These are phyloP conservation scores for Cyphomyrus plagiostoma DNA, from an alignment of 2,113 vertebrate genomes.

Conservation along the genomic window DNA sequence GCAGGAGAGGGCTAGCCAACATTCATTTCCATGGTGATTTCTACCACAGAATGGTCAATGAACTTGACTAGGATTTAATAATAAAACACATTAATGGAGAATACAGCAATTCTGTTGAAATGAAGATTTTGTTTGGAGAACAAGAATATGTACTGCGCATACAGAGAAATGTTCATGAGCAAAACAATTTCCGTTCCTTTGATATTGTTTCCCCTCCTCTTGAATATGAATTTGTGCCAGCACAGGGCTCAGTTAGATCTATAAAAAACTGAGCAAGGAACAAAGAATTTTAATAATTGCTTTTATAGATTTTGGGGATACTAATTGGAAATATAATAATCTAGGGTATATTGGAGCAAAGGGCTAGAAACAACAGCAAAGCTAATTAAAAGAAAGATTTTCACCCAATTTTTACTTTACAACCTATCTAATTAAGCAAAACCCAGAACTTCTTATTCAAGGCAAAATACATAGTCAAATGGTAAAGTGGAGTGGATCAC, in stretches of 20 bases:
- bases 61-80: background rate
- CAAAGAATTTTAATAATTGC: constrained; percentile 9
- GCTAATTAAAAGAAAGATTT: constrained; percentile 10
- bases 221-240: background rate
- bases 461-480: background rate
- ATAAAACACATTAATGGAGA: background rate
- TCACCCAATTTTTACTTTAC: constrained; percentile 5
- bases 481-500: background rate
- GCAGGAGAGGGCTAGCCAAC: background rate
- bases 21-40: background rate
- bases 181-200: background rate
- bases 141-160: background rate
- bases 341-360: background rate
- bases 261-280: background rate
- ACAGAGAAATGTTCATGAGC: background rate
- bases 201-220: background rate
- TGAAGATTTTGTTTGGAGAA: background rate
- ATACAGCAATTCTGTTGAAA: background rate
- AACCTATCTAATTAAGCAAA: background rate
- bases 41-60: background rate
- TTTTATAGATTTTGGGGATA: constrained; percentile 11
- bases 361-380: background rate
- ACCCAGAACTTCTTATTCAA: background rate
- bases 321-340: constrained; percentile 20
- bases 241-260: background rate